These are phyloP conservation scores for Chascanopsetta lugubris DNA, from an alignment of 2,113 vertebrate species.

Conservation along the genomic window DNA sequence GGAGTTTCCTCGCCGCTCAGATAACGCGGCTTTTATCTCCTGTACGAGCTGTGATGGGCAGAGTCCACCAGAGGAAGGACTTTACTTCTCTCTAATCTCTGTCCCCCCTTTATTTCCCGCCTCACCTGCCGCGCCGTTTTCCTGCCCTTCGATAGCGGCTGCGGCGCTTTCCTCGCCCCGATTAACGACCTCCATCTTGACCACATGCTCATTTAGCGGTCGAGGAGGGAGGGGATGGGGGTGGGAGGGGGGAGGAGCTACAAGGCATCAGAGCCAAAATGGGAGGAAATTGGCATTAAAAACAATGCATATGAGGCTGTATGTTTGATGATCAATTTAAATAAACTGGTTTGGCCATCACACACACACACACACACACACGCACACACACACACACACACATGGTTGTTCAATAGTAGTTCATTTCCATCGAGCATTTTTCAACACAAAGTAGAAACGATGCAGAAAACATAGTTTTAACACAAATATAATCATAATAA, in stretches of 20 bases:
- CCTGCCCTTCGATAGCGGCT: conserved; percentile 58
- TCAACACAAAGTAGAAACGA: too few species aligned
- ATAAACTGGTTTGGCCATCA: too few species aligned
- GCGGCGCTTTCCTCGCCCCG: not conserved
- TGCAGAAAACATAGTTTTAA: too few species aligned
- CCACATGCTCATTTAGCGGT: not conserved
- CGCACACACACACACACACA: too few species aligned
- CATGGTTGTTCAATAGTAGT: too few species aligned
- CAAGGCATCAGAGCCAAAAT: not conserved
- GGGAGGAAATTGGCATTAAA: not conserved
- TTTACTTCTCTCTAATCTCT: conserved; percentile 55
- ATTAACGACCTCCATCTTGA: not conserved
- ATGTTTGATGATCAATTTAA: too few species aligned
- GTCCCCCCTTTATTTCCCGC: conserved; percentile 7
- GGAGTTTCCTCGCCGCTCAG: conserved; percentile 1
- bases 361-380: too few species aligned
- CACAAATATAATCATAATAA: too few species aligned
- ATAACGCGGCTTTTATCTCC: conserved; percentile 29
- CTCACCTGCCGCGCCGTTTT: conserved; percentile 27
- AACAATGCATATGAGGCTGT: too few species aligned
- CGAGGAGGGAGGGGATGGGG: not conserved
- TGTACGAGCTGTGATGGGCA: conserved; percentile 28
- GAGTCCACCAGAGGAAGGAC: conserved; percentile 58
- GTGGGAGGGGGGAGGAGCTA: too few species aligned
- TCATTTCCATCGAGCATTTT: too few species aligned